Conservation (phyloP, 2,888 invertebrate genomes). For the Chymomyza caudatula region DNA sequence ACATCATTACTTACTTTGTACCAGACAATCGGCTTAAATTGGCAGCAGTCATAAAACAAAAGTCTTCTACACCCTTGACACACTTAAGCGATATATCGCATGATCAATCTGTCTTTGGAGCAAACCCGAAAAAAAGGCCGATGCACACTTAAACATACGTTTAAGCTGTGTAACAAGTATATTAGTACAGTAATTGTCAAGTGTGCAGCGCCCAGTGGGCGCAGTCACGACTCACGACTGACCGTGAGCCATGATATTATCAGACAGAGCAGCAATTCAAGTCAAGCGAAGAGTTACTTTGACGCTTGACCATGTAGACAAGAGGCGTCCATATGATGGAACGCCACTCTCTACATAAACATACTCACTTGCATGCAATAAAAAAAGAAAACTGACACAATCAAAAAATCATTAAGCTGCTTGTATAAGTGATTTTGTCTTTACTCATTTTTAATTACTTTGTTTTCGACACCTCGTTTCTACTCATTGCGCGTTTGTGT, state of each 20-base stretch:
- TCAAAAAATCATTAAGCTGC: conserved; percentile 29
- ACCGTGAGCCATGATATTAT: neutral
- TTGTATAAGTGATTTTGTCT: conserved; percentile 15
- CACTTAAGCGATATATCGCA: conserved; percentile 16
- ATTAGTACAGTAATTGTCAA: neutral
- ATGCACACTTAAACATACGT: too few species aligned
- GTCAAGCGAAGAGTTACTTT: neutral
- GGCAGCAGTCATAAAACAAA: conserved; percentile 30
- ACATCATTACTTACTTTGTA: conserved; percentile 33
- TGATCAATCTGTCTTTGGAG: conserved; percentile 33
- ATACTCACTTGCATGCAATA: neutral
- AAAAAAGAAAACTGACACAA: conserved; percentile 7
- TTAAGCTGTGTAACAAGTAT: neutral
- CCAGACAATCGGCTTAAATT: conserved; percentile 37
- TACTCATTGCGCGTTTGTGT: conserved; percentile 34
- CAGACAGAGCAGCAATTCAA: neutral
- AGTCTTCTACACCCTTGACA: conserved; percentile 49
- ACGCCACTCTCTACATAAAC: neutral
- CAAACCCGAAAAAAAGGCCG: conserved; percentile 10
- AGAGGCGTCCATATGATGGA: neutral
- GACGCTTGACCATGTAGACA: neutral
- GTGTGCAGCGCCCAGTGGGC: neutral
- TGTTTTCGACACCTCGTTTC: conserved; percentile 39
- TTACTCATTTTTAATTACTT: conserved; percentile 40
- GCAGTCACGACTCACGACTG: neutral